A percentile compares a stretch with the other conserved stretches of the same genome.
phyloP scores from a whole-genome alignment of 2,113 vertebrate genomes.

The Tenrec ecaudatus region DNA sequence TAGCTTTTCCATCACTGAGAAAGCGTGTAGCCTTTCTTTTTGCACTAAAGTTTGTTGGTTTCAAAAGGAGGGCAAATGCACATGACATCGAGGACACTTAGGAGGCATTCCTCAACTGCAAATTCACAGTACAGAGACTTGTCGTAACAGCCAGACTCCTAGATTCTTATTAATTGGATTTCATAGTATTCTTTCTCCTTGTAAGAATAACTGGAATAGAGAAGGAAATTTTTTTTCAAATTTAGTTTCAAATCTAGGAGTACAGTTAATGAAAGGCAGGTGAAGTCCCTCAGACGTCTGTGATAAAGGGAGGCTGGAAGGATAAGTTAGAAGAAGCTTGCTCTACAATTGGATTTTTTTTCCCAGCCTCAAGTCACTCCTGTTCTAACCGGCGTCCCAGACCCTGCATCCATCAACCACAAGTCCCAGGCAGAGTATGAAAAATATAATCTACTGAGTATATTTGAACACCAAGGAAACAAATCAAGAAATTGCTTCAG shows the following conservation, averaged over 20 bases:
- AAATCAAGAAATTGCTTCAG: not conserved
- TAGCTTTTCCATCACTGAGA: too few relatives aligned
- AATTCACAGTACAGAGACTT: too few relatives aligned
- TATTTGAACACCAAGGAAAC: constrained; percentile 13
- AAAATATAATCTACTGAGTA: not conserved
- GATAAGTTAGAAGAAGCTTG: not conserved
- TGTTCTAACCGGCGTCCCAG: not conserved
- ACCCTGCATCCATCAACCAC: too few relatives aligned
- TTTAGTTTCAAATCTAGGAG: not conserved
- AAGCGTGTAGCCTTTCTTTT: too few relatives aligned
- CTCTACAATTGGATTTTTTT: not conserved
- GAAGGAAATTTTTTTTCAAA: not conserved
- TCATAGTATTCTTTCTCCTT: too few relatives aligned
- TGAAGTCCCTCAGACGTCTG: not conserved
- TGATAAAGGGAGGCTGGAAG: not conserved
- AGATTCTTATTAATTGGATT: not conserved
- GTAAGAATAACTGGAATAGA: not conserved
- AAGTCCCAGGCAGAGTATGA: not conserved
- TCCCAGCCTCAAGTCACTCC: not conserved
- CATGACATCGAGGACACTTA: too few relatives aligned
- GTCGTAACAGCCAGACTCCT: too few relatives aligned
- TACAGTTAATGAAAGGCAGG: not conserved
- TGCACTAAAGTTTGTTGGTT: too few relatives aligned
- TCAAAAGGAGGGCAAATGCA: too few relatives aligned
- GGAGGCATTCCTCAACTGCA: too few relatives aligned